Evolutionary conservation across 2,797 vertebrate genomes (phyloP), one percentile per base, ranked within the genome.

Genomic region (Anguilla megastoma): DNA sequence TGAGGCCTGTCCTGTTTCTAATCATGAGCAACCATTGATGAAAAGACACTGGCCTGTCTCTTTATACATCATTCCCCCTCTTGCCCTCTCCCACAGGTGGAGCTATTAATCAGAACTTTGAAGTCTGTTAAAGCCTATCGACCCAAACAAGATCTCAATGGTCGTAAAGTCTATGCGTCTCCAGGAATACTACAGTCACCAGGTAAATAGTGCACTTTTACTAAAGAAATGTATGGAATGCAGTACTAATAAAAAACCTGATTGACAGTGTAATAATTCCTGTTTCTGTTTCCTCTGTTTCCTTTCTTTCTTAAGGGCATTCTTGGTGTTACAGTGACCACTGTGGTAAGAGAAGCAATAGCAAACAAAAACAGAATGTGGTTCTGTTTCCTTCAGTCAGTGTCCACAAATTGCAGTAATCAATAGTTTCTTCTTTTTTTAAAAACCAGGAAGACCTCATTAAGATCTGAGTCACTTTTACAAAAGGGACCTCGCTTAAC

Each of bases 281-380:
- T 45, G 41, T 45, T 45, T 45, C 41, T 45, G 41, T 45, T 45
- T 45, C 41, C 41, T 45, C 30, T 83, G 30, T 41, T 87, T 84
- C 1, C 12, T 8, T 89, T 56, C 87, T 14, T 3, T 76, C 45
- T 54, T 84, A 58, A 94, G 93, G 66, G 89, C 90, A 89, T 48
- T 0, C 33, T 0, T 95, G 94, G 94, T 95, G 94, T 91, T 94
- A 94, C 41, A 83, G 91, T 2, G 58, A 90, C 0, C 87, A 93
- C 88, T 95, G 94, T 56, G 30, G 94, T 94, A 92, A 16, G 93
- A 24, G 36, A 90, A 90, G 86, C 10, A 1, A 30, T 52, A 12
- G 45, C 2, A 36, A 80, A 48, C 60, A 12, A 45, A 5, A 1
- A 56, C 5, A 58, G 3, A 6, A 0, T n/a, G 36, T 14, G 10